A percentile compares a stretch with the other conserved stretches of the same genome.
phyloP scores from a whole-genome alignment of 2,888 invertebrate species.

The Craniophora ligustri region DNA sequence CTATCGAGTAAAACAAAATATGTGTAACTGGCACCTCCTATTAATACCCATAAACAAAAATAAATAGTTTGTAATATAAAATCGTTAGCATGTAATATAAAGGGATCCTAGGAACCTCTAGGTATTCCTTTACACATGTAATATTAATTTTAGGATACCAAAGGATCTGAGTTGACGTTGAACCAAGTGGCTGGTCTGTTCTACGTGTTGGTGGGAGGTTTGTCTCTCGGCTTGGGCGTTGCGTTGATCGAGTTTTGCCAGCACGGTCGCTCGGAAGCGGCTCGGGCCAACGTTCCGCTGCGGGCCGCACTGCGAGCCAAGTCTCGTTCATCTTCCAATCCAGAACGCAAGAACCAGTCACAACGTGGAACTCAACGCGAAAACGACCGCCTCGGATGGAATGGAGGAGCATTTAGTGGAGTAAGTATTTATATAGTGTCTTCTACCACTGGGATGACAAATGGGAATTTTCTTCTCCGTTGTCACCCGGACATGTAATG shows the following conservation, averaged over 20 bases:
- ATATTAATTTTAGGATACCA: constrained; percentile 85
- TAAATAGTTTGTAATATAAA: too few relatives aligned
- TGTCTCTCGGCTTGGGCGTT: constrained; percentile 95
- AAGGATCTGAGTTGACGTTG: constrained; percentile 95
- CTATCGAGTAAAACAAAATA: too few relatives aligned
- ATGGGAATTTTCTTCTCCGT: too few relatives aligned
- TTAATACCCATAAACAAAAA: too few relatives aligned
- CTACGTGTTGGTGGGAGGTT: constrained; percentile 98
- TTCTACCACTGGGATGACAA: too few relatives aligned
- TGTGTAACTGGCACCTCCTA: too few relatives aligned
- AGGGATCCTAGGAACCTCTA: too few relatives aligned
- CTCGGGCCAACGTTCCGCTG: constrained; percentile 93
- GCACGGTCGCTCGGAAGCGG: constrained; percentile 93
- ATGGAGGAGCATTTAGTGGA: constrained; percentile 76
- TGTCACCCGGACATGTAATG: too few relatives aligned
- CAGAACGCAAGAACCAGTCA: constrained; percentile 61
- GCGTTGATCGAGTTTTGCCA: constrained; percentile 98
- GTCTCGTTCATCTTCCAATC: constrained; percentile 86
- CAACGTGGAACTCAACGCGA: constrained; percentile 69
- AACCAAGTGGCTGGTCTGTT: constrained; percentile 99
- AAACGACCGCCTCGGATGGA: constrained; percentile 79
- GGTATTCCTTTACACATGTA: not conserved
- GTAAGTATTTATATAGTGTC: constrained; percentile 60
- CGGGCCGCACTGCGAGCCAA: constrained; percentile 95
- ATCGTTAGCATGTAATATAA: too few relatives aligned